Evolutionary conservation across 2,797 vertebrate genomes (phyloP).

Genomic region (Malacoctenus gilli): DNA sequence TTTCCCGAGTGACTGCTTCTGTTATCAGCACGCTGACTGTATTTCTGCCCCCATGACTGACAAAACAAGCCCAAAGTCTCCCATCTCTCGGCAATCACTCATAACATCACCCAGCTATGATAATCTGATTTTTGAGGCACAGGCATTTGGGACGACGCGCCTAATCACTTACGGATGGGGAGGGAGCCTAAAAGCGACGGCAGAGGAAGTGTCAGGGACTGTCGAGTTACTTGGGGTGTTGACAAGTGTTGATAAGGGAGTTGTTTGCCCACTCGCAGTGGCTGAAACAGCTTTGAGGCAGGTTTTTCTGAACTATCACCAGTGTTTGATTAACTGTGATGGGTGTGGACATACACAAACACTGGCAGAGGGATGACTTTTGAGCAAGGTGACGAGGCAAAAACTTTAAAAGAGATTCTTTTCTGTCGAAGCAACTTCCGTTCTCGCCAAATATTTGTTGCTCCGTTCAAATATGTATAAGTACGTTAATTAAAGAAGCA

Average conservation of each 20-base stretch:
- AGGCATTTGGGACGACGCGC: too few species aligned
- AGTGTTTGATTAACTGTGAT: slow-evolving; percentile 54
- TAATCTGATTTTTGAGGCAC: slow-evolving; percentile 33
- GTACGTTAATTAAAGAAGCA: too few species aligned
- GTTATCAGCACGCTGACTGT: slow-evolving; percentile 51
- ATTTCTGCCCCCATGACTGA: slow-evolving; percentile 21
- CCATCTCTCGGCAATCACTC: slow-evolving; percentile 30
- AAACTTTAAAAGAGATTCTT: too few species aligned
- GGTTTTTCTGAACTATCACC: slow-evolving; percentile 30
- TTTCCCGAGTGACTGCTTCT: slow-evolving; percentile 26
- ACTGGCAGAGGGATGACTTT: slow-evolving; percentile 20
- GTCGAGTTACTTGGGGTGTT: slow-evolving; percentile 38
- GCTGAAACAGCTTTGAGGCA: slow-evolving; percentile 44
- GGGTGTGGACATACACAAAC: slow-evolving; percentile 22
- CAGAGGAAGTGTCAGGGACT: too few species aligned
- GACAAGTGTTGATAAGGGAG: slow-evolving; percentile 51
- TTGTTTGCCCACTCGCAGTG: slow-evolving; percentile 36
- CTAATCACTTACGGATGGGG: too few species aligned
- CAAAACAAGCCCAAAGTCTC: slow-evolving; percentile 23
- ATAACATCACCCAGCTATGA: too few species aligned
- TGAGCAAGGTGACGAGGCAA: slow-evolving; percentile 9
- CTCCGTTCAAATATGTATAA: too few species aligned
- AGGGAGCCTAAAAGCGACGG: too few species aligned
- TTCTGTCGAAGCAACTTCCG: too few species aligned
- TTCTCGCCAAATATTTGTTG: too few species aligned